These are phyloP conservation scores for Metopolophium dirhodum DNA, from an alignment of 1,140 invertebrate genomes.

Conservation along the genomic window DNA sequence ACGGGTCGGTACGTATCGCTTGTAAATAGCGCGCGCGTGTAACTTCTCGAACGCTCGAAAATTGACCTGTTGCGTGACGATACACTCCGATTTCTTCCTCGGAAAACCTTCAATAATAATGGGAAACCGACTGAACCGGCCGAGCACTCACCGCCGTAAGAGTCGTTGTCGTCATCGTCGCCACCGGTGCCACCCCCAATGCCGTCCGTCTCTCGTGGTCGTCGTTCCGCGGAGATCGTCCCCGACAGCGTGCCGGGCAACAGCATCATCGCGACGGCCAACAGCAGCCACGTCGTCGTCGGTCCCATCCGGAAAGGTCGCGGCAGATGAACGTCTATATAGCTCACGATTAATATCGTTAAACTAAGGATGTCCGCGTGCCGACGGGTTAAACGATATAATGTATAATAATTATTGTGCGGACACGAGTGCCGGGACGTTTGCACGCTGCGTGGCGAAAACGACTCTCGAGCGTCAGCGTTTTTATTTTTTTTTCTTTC, in stretches of 20 bases:
- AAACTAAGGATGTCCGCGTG: no score
- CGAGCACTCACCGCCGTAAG: not conserved
- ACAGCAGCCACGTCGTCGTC: not conserved
- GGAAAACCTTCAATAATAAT: no score
- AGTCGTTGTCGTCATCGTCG: not conserved
- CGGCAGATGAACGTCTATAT: not conserved
- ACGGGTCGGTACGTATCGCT: no score
- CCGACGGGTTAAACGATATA: not conserved
- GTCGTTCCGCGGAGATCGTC: not conserved
- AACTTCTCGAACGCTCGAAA: no score
- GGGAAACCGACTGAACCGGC: not conserved
- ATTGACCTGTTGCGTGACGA: no score
- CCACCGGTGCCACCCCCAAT: not conserved
- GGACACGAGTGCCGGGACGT: not conserved
- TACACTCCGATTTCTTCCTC: no score
- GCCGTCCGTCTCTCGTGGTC: not conserved
- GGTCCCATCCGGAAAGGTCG: not conserved
- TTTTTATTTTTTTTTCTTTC: not conserved
- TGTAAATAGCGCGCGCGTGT: no score
- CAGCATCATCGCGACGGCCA: not conserved
- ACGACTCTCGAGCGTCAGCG: slow-evolving; percentile 5
- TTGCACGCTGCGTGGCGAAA: not conserved
- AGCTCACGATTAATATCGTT: not conserved
- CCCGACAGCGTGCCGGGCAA: not conserved
- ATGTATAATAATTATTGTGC: not conserved